Evolutionary conservation across 2,888 invertebrate genomes (phyloP), one percentile per base, ranked within the genome.

Genomic region (Cryptophagus acutangulus): DNA sequence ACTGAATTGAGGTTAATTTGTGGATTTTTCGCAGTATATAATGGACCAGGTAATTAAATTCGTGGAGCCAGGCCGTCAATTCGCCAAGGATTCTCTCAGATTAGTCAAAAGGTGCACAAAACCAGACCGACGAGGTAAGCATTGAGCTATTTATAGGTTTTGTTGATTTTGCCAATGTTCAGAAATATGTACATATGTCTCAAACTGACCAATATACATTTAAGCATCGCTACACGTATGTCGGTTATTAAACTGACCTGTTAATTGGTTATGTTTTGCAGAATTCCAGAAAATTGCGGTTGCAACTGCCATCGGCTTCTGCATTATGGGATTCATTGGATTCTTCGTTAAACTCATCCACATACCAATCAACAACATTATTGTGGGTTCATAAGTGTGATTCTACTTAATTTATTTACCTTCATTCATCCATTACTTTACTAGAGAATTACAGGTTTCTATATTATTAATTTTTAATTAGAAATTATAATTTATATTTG

Each of bases 301-400:
- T 58, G 99, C 99, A 40, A 99, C 99, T 45, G 97, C 97, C 2
- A 95, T 99, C 64, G 99, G 99, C 41, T 99, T 99, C 77, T 95
- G 93, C 71, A 96, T 99, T 70, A 99, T 99, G 99, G 99, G 99
- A 41, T 99, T 99, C 75, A 99, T 99, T 67, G 99, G 99, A 59
- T 99, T 99, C 78, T 99, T 99, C 61, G 99, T 99, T 24, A 99
- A 99, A 74, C 78, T 99, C 58, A 99, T 99, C 72, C 99, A 99
- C 72, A 99, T 99, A 71, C 99, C 99, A 52, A 99, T 99, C 73
- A 93, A 93, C 73, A 91, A 91, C 71, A 91, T 92, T 67, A 91
- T 91, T 71, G 91, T 92, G 66, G 89, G 87, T 69, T 89, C 88
- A 67, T 78, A 79, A 70, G 43, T 46, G 24, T 38, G 40, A 42